These are phyloP conservation scores for Indicator maculatus DNA, from an alignment of 2,113 vertebrate species.

Conservation along the genomic window DNA sequence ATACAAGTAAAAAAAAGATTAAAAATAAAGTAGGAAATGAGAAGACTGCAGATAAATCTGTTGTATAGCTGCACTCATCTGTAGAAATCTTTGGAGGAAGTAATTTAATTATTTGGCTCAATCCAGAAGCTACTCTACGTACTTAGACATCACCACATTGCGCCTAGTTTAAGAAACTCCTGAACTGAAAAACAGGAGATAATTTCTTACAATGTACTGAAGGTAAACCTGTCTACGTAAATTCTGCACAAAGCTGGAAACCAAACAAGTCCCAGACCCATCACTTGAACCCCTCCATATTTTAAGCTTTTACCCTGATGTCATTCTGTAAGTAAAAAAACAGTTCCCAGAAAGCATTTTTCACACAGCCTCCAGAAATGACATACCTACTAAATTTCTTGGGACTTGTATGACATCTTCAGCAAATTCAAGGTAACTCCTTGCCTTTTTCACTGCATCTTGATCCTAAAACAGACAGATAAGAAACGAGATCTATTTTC, in stretches of 20 bases:
- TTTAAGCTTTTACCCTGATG: background rate
- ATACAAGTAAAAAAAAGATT: background rate
- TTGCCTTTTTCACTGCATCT: constrained; percentile 93
- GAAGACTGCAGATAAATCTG: background rate
- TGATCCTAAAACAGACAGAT: constrained; percentile 82
- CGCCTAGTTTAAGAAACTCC: background rate
- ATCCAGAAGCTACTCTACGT: background rate
- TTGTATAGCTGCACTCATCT: background rate
- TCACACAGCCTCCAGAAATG: background rate
- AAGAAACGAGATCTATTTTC: background rate
- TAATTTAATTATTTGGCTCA: background rate
- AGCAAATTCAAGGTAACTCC: constrained; percentile 95
- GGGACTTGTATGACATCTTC: constrained; percentile 98
- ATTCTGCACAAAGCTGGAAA: background rate
- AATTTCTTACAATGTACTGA: background rate
- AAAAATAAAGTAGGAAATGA: background rate
- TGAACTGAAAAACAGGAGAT: background rate
- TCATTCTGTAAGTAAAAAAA: background rate
- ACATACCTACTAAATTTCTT: constrained; percentile 95
- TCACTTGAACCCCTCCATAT: background rate
- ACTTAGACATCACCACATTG: background rate
- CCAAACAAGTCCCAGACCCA: background rate
- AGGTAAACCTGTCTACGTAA: background rate
- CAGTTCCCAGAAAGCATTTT: background rate
- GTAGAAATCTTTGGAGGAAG: background rate